Evolutionary conservation across 1,140 invertebrate genomes (phyloP), one percentile per base, ranked within the genome.

Genomic region (Rhagoletis zephyria): DNA sequence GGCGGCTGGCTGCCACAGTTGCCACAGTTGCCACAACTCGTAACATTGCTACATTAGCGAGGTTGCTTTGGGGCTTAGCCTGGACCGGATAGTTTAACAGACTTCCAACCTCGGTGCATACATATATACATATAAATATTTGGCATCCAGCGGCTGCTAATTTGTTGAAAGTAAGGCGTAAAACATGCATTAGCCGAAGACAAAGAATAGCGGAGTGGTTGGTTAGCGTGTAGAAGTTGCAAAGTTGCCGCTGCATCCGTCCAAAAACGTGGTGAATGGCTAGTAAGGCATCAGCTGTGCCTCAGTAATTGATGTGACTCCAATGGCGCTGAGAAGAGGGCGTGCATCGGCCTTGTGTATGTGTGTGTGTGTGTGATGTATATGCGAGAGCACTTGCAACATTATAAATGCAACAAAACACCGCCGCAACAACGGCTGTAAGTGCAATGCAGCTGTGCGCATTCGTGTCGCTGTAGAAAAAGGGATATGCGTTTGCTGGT

Each of bases 371-470:
- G 74, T 45, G 74, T 81, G 74, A 51, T 81, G 42, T 51, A 51
- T 81, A 9, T 81, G 14, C 40, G 10, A 60, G 40, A 60, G 40
- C 59, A 61, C 60, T 85, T 60, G 85, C 59, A 85, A 14, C 48
- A 85, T 85, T 85, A 85, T 85, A 85, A 85, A 85, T 85, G 40
- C 85, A 85, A 63, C 85, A 51, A 85, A n/a, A n/a, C n/a, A 85
- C 85, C 61, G 45, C 60, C 56, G 40, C 19, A 63, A 63, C 85
- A 85, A 45, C 51, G 59, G 4, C 5, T 16, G 85, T 42, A 40
- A 42, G 45, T 0, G 30, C 12, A 9, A 81, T 59, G 19, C 85
- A 63, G 40, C 30, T 61, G 56, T n/a, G 48, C 5, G 60, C 85
- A 61, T 9, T 61, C 60, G 16, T 42, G 30, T 14, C 56, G 48